Conservation (phyloP, 2,113 vertebrate species). For the Bostrychus sinensis region DNA sequence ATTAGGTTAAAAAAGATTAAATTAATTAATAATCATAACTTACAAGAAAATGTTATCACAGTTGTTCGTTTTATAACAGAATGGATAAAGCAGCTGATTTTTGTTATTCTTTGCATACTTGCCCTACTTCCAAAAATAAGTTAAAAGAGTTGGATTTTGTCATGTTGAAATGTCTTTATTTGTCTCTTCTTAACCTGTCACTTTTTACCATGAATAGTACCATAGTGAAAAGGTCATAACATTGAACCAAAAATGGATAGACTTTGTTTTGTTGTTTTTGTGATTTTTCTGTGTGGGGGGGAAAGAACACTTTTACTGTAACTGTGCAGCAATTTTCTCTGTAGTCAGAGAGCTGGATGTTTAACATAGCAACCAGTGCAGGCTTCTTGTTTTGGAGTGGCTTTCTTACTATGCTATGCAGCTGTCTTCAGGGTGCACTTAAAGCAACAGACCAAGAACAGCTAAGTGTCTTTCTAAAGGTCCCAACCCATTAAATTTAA, state of each 20-base stretch:
- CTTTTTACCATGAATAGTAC: not conserved
- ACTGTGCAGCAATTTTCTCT: slow-evolving; percentile 3
- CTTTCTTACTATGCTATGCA: slow-evolving; percentile 42
- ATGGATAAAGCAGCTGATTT: too few relatives aligned
- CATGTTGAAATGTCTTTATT: slow-evolving; percentile 10
- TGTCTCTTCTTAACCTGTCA: not conserved
- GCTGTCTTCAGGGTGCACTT: slow-evolving; percentile 46
- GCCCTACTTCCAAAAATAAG: slow-evolving; percentile 24
- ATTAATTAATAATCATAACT: too few relatives aligned
- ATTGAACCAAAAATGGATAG: not conserved
- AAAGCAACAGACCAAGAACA: slow-evolving; percentile 9
- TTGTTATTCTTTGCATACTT: slow-evolving; percentile 18
- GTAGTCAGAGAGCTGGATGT: slow-evolving; percentile 40
- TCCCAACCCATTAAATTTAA: not conserved
- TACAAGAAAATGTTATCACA: too few relatives aligned
- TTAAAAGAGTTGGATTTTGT: slow-evolving; percentile 28
- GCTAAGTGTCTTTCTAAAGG: not conserved
- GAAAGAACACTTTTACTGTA: not conserved
- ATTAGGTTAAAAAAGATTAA: too few relatives aligned
- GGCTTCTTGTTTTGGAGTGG: slow-evolving; percentile 49
- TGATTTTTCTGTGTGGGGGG: too few relatives aligned
- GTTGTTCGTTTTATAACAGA: too few relatives aligned
- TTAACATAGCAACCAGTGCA: slow-evolving; percentile 58
- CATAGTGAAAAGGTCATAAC: not conserved
- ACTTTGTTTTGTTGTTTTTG: not conserved